Evolutionary conservation across 23 tunicate species (phyloP).

Genomic region (Ciona savignyi): DNA sequence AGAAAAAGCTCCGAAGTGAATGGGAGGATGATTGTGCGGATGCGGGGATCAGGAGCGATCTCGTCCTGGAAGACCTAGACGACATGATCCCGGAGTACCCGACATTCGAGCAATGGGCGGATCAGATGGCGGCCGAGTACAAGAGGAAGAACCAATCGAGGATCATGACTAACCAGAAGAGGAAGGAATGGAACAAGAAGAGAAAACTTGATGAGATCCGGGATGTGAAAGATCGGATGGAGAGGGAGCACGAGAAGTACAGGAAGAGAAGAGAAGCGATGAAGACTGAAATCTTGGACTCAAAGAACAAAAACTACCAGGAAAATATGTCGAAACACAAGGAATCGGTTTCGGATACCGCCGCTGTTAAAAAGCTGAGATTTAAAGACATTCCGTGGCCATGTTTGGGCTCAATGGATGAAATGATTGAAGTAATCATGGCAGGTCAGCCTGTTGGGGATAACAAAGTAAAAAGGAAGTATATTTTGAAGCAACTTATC

Average conservation of each 20-base stretch:
- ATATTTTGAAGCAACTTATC: constrained; percentile 59
- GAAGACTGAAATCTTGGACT: constrained; percentile 43
- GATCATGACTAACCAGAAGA: constrained; percentile 17
- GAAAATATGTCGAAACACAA: constrained; percentile 33
- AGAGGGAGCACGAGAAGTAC: constrained; percentile 51
- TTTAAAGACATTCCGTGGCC: constrained; percentile 98
- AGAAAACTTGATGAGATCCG: constrained; percentile 41
- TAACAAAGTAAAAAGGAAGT: constrained; percentile 18
- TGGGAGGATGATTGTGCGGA: constrained; percentile 54
- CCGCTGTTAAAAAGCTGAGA: constrained; percentile 30
- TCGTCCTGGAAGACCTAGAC: constrained; percentile 1
- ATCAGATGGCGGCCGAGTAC: constrained; percentile 72
- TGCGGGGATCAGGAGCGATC: constrained; percentile 3
- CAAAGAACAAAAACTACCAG: constrained; percentile 46
- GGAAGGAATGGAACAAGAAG: constrained; percentile 20
- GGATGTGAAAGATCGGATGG: constrained; percentile 43
- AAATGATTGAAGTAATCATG: constrained; percentile 93
- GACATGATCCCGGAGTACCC: constrained; percentile 46
- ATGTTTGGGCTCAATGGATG: constrained; percentile 74
- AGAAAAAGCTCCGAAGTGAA: constrained; percentile 47
- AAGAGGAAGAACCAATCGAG: constrained; percentile 29
- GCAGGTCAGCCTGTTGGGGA: constrained; percentile 16
- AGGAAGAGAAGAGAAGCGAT: constrained; percentile 37
- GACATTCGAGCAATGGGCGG: constrained; percentile 95
- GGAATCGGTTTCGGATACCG: constrained; percentile 3